These are phyloP conservation scores for Rissa tridactyla DNA, from an alignment of 2,113 vertebrate genomes.

Conservation along the genomic window DNA sequence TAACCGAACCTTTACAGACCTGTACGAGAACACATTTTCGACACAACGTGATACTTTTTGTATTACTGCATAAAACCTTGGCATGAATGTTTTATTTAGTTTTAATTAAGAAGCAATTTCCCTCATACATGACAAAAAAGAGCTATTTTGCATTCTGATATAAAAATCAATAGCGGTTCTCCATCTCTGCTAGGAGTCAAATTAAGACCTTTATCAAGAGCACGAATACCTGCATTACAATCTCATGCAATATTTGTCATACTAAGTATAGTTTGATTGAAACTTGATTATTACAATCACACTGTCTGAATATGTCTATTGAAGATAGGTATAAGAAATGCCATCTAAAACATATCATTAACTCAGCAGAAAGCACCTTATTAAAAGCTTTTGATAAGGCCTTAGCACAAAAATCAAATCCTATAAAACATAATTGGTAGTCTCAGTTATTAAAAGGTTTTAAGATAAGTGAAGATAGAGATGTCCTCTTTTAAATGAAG, in stretches of 20 bases:
- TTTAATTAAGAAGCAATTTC: constrained; percentile 80
- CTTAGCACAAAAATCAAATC: constrained; percentile 72
- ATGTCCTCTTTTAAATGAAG: constrained; percentile 63
- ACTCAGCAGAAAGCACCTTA: constrained; percentile 77
- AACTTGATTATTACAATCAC: constrained; percentile 82
- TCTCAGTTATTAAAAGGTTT: constrained; percentile 76
- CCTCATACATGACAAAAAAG: constrained; percentile 69
- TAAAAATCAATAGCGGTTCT: constrained; percentile 74
- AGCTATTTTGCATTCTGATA: constrained; percentile 73
- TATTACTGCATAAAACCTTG: constrained; percentile 64
- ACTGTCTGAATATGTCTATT: constrained; percentile 76
- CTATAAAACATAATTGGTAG: constrained; percentile 75
- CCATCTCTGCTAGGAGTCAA: constrained; percentile 69
- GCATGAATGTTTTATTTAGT: constrained; percentile 70
- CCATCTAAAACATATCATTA: constrained; percentile 78
- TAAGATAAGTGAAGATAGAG: constrained; percentile 74
- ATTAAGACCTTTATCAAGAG: constrained; percentile 79
- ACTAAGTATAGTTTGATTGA: constrained; percentile 79
- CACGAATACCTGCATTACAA: constrained; percentile 76
- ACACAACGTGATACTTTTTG: constrained; percentile 64
- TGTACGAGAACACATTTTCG: constrained; percentile 55
- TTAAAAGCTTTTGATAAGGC: constrained; percentile 78
- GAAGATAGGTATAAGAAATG: constrained; percentile 78
- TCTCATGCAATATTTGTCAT: constrained; percentile 77
- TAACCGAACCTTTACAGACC: constrained; percentile 51